Evolutionary conservation across 2,797 vertebrate species (phyloP).

Genomic region (Sparidentex hasta): DNA sequence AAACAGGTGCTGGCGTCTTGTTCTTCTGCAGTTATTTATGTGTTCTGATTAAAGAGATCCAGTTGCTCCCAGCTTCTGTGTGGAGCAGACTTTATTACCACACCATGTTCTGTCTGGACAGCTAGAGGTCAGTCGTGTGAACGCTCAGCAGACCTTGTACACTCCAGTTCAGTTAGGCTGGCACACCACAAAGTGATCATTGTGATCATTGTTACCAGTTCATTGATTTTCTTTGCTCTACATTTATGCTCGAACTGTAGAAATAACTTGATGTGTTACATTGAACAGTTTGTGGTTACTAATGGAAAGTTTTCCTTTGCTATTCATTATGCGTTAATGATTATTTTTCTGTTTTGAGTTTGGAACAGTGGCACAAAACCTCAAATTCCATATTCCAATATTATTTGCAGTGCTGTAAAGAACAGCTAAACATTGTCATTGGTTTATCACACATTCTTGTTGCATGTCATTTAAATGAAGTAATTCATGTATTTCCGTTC

Average conservation of each 20-base stretch:
- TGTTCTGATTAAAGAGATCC: not conserved
- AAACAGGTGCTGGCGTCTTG: not conserved
- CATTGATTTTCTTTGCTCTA: not conserved
- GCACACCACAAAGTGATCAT: not conserved
- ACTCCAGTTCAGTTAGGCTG: not conserved
- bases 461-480: no score
- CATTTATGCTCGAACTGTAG: constrained; percentile 1
- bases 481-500: no score
- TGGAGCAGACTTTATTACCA: not conserved
- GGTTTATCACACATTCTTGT: no score
- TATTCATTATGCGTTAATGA: not conserved
- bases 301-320: not conserved
- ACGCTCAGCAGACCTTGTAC: not conserved
- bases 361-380: no score
- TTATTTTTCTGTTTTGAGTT: not conserved
- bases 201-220: not conserved
- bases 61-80: not conserved
- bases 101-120: not conserved
- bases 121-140: not conserved
- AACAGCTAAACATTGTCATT: no score
- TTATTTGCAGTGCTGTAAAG: no score
- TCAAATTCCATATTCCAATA: not conserved
- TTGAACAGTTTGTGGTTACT: not conserved
- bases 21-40: not conserved
- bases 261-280: not conserved